Conservation (phyloP, 2,888 invertebrate genomes). For the Hedychridium roseum region DNA sequence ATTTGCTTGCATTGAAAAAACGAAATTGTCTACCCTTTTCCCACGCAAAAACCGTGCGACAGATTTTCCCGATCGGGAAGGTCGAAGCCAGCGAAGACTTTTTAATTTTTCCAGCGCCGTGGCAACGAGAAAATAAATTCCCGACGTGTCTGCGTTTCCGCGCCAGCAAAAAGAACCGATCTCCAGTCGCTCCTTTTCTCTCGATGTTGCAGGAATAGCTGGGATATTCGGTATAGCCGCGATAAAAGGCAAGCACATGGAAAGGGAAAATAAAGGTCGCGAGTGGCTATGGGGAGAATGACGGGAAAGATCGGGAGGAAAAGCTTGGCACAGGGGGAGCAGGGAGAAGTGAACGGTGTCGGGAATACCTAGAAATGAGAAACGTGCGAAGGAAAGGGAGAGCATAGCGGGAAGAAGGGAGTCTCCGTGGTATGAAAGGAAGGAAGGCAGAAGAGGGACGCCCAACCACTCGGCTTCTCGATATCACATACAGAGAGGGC, state of each 20-base stretch:
- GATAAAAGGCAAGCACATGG: conserved; percentile 18
- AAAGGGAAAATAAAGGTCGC: conserved; percentile 19
- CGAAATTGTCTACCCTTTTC: too few relatives aligned
- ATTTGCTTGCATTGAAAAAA: too few relatives aligned
- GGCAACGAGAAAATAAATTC: too few relatives aligned
- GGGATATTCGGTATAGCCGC: conserved; percentile 19
- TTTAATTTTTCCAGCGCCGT: too few relatives aligned
- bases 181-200: too few relatives aligned
- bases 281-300: conserved; percentile 3
- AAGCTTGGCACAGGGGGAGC: neutral
- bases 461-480: conserved; percentile 29
- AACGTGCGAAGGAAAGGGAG: conserved; percentile 9
- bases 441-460: conserved; percentile 1
- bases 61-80: too few relatives aligned
- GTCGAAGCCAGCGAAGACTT: too few relatives aligned
- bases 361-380: conserved; percentile 2
- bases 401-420: conserved; percentile 11
- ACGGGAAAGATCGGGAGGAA: conserved; percentile 2
- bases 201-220: conserved; percentile 8
- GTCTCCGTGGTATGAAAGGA: conserved; percentile 5
- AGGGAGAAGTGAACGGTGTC: too few relatives aligned
- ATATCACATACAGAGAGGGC: conserved; percentile 37
- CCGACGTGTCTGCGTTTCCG: too few relatives aligned
- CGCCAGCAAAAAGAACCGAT: too few relatives aligned
- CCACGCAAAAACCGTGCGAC: too few relatives aligned